Evolutionary conservation across 2,888 invertebrate genomes (phyloP), one percentile per base, ranked within the genome.

Genomic region (Alloplasta piceator): DNA sequence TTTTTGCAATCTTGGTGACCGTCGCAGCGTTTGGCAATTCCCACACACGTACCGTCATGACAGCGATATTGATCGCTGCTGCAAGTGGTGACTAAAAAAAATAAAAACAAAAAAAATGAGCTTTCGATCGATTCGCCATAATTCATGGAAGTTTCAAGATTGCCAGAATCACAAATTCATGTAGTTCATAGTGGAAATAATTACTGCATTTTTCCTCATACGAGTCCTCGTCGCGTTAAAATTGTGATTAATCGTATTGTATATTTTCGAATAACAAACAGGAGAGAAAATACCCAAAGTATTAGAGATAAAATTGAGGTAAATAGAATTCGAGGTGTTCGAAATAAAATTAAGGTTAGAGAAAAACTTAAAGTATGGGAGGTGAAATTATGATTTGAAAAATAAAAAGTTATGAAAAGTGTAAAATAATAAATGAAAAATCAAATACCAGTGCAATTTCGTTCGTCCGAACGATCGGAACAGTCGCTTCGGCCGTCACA

Each of bases 381-480:
- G 26, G 26, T 26, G 26, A 26, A 2, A 26, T 26, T 2, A 26
- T 3, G 26, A 3, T 26, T 26, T 26, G 26, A 26, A 55, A 58
- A 61, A 26, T n/a, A 67, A 75, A 56, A 36, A 50, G 14, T 9
- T 9, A 61, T n/a, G 56, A 50, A 14, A 61, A 76, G 26, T 3
- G 26, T 14, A 41, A 60, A 74, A 76, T 43, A 3, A 39, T 48
- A 73, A 71, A 83, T 67, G 26, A 68, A 82, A 83, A 80, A 79
- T 75, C 70, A 80, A 84, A 84, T 89, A 89, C 90, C 90, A 70
- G 83, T 88, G 89, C 95, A 95, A 85, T 93, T 90, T 76, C 86
- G 87, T 89, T 95, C 95, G 89, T 95, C 95, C 10, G 94, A 94
- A 78, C 92, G 91, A 92, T 95, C 94, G 16, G 84, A 85, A 91